These are phyloP conservation scores for Xenus cinereus DNA, from an alignment of 2,113 vertebrate species.

Conservation along the genomic window DNA sequence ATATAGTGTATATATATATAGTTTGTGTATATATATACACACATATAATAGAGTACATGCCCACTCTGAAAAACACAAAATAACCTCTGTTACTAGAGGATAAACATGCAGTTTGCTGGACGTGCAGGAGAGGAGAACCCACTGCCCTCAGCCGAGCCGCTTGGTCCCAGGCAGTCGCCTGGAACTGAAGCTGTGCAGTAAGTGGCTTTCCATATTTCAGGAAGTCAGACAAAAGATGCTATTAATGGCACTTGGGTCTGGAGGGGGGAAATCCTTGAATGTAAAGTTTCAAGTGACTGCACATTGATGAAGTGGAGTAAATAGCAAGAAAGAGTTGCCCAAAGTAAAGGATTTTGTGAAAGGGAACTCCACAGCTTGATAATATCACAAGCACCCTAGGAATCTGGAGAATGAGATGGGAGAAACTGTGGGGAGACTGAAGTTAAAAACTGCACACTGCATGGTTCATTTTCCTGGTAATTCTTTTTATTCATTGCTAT, in stretches of 20 bases:
- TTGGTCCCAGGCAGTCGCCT: background rate
- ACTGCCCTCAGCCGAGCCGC: background rate
- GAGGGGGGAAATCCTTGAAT: background rate
- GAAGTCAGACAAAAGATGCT: slow-evolving; percentile 36
- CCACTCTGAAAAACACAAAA: background rate
- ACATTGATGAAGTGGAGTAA: background rate
- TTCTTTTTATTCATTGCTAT: slow-evolving; percentile 57
- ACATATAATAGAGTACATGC: background rate
- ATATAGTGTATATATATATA: too few relatives aligned
- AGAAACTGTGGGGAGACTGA: slow-evolving; percentile 5
- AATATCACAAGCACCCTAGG: background rate
- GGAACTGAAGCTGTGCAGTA: background rate
- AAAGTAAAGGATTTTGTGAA: slow-evolving; percentile 5
- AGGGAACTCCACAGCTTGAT: slow-evolving; percentile 16
- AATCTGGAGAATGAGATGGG: background rate
- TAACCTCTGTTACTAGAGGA: background rate
- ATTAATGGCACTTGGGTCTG: background rate
- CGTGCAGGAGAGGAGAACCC: background rate
- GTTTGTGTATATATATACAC: too few relatives aligned
- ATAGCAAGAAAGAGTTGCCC: background rate
- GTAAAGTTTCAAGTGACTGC: slow-evolving; percentile 27
- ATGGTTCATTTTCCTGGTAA: slow-evolving; percentile 55
- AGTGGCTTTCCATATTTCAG: background rate
- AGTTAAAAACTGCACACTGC: slow-evolving; percentile 39
- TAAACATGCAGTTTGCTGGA: background rate